These are phyloP conservation scores for Galago senegalensis DNA, from an alignment of 2,797 vertebrate genomes.

Conservation along the genomic window DNA sequence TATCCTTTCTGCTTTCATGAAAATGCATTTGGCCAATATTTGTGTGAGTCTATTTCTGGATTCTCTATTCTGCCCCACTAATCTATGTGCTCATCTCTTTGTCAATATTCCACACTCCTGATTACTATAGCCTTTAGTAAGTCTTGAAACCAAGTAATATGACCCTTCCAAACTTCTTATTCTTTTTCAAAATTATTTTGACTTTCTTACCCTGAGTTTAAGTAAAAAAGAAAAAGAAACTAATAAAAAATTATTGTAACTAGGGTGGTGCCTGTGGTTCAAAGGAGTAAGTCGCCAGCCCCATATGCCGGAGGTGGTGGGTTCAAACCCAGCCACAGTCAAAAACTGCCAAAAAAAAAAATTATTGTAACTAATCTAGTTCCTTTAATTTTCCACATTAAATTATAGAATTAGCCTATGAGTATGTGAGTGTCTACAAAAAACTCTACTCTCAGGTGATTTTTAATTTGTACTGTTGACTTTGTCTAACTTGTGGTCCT, in stretches of 20 bases:
- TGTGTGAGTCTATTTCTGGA: background rate
- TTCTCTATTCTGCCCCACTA: background rate
- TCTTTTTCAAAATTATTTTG: slow-evolving; percentile 32
- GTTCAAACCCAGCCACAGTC: too few relatives aligned
- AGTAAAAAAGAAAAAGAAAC: background rate
- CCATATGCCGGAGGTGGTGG: too few relatives aligned
- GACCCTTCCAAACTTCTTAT: background rate
- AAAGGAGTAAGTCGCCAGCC: too few relatives aligned
- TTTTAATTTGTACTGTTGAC: background rate
- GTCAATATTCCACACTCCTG: slow-evolving; percentile 1
- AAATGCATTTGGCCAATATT: background rate
- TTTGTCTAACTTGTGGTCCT: background rate
- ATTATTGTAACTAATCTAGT: slow-evolving; percentile 32
- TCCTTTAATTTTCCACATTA: slow-evolving; percentile 28
- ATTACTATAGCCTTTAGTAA: background rate
- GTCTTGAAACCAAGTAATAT: background rate
- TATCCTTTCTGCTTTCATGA: background rate
- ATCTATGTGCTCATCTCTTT: background rate
- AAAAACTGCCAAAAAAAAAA: background rate
- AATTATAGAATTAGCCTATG: slow-evolving; percentile 30
- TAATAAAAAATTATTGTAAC: slow-evolving; percentile 19
- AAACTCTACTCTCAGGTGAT: background rate
- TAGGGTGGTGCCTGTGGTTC: background rate
- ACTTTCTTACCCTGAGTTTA: background rate
- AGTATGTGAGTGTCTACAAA: background rate